Conservation (phyloP, 2,888 invertebrate genomes). For the Acleris laterana region DNA sequence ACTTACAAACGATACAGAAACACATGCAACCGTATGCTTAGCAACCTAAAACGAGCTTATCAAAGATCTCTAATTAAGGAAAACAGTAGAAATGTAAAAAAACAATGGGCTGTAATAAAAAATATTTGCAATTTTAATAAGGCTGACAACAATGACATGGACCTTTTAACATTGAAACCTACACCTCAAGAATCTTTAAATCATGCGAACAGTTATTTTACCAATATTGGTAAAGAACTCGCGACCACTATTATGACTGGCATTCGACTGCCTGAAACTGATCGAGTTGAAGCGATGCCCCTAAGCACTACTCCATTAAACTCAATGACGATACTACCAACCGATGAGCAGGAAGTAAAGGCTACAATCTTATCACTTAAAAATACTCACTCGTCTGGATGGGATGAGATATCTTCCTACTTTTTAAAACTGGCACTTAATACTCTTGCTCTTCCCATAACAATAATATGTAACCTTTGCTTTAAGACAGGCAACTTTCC, state of each 20-base stretch:
- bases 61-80: neutral
- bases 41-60: constrained; percentile 2
- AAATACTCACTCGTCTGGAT: too few relatives aligned
- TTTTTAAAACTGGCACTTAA: too few relatives aligned
- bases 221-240: neutral
- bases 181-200: constrained; percentile 5
- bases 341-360: too few relatives aligned
- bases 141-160: neutral
- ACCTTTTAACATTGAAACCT: neutral
- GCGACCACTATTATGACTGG: neutral
- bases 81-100: neutral
- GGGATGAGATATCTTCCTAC: too few relatives aligned
- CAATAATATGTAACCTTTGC: too few relatives aligned
- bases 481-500: too few relatives aligned
- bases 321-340: too few relatives aligned
- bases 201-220: neutral
- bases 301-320: too few relatives aligned
- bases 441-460: too few relatives aligned
- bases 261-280: too few relatives aligned
- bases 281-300: too few relatives aligned
- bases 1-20: constrained; percentile 23
- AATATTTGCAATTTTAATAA: neutral
- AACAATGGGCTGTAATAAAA: constrained; percentile 13
- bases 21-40: constrained; percentile 14
- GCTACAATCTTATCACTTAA: too few relatives aligned